phyloP scores from a whole-genome alignment of 2,113 vertebrate genomes.

The Addax nasomaculatus region DNA sequence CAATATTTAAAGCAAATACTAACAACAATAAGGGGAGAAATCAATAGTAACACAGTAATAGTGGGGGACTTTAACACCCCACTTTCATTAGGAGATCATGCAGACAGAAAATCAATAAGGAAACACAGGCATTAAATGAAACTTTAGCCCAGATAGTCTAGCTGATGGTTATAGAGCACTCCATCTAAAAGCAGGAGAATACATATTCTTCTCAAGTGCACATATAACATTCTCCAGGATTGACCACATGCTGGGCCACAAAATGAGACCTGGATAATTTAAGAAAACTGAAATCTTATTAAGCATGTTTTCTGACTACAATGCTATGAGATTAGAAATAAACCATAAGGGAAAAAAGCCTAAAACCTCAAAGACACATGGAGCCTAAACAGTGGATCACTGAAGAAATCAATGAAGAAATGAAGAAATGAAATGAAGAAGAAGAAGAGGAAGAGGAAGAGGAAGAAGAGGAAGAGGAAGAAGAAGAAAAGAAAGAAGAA shows the following conservation, averaged over 20 bases:
- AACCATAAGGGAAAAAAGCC: fast-evolving
- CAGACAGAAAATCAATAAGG: not conserved
- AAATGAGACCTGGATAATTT: not conserved
- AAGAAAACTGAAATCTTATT: not conserved
- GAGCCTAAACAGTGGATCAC: not conserved
- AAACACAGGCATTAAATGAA: not conserved
- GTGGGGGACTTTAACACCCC: not conserved
- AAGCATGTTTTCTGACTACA: not conserved
- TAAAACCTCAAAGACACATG: not conserved
- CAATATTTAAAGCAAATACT: not conserved
- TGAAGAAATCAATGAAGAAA: not conserved
- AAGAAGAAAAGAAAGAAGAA: not conserved
- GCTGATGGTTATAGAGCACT: not conserved
- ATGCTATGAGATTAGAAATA: not conserved
- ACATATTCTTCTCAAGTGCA: not conserved
- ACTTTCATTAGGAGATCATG: not conserved
- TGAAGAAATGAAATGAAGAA: too few species aligned
- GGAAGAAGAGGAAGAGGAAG: not conserved
- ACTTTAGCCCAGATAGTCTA: not conserved
- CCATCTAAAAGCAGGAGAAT: not conserved
- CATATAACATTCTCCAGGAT: not conserved
- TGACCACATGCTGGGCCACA: not conserved
- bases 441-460: too few species aligned
- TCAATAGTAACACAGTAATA: not conserved
- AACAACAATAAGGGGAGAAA: not conserved